Evolutionary conservation across 2,113 vertebrate genomes (phyloP).

Genomic region (Hepsetus odoe): DNA sequence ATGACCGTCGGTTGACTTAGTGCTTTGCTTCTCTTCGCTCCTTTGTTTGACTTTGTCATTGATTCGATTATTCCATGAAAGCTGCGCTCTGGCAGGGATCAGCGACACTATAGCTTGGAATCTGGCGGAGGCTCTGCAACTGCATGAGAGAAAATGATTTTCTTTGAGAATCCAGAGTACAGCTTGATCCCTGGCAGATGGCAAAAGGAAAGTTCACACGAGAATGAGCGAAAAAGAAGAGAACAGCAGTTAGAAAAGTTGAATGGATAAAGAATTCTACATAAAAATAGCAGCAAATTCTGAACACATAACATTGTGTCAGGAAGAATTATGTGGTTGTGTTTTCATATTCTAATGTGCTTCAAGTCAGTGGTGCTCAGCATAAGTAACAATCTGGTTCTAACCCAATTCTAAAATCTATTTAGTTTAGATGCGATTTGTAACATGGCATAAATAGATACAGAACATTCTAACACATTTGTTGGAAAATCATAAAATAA

Average conservation of each 20-base stretch:
- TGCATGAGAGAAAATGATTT: background rate
- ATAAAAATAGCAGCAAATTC: background rate
- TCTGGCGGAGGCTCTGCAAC: background rate
- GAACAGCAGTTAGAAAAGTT: background rate
- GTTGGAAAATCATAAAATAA: no score
- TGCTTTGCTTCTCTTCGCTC: background rate
- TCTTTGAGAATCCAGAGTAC: slow-evolving; percentile 9
- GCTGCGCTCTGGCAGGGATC: background rate
- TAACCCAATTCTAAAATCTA: no score
- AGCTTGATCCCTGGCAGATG: slow-evolving; percentile 22
- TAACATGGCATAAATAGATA: no score
- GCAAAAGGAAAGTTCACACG: background rate
- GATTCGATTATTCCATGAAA: slow-evolving; percentile 22
- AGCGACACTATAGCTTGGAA: slow-evolving; percentile 6
- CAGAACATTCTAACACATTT: no score
- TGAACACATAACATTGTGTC: background rate
- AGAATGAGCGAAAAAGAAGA: background rate
- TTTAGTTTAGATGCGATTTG: no score
- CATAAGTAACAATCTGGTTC: no score
- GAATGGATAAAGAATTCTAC: background rate
- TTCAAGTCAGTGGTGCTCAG: background rate
- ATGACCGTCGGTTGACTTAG: slow-evolving; percentile 12
- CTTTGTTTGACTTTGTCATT: slow-evolving; percentile 17
- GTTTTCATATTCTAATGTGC: background rate
- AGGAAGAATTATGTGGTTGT: background rate